Conservation (phyloP, 1,140 invertebrate species). For the Zaprionus camerounensis region DNA sequence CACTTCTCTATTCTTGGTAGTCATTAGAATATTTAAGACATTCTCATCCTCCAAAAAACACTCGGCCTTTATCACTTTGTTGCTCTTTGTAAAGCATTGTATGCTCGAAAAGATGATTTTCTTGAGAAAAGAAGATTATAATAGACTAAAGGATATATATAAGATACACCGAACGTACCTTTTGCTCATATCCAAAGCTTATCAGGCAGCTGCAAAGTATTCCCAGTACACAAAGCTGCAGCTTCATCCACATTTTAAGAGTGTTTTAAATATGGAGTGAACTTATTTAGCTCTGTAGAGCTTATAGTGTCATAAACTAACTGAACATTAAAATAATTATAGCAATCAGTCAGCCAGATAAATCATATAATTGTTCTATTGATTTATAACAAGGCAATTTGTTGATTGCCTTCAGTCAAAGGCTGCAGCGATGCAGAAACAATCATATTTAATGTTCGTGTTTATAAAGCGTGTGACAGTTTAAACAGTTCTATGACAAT, state of each 20-base stretch:
- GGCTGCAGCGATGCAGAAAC: neutral
- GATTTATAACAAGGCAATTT: constrained; percentile 6
- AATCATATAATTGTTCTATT: constrained; percentile 1
- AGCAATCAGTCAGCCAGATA: neutral
- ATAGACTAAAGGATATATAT: neutral
- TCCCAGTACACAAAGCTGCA: neutral
- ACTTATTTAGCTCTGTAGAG: neutral
- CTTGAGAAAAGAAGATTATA: neutral
- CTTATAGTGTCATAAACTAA: neutral
- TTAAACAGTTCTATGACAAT: neutral
- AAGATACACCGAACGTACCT: neutral
- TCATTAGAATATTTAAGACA: neutral
- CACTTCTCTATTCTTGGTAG: neutral
- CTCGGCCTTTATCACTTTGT: neutral
- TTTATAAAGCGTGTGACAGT: too few species aligned
- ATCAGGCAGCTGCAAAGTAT: neutral
- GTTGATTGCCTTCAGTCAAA: neutral
- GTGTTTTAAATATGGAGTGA: neutral
- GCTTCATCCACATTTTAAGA: neutral
- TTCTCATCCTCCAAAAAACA: neutral
- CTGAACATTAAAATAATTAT: neutral
- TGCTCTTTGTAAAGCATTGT: neutral
- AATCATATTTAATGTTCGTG: neutral
- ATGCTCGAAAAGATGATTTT: neutral
- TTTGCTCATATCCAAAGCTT: neutral